A percentile compares a stretch with the other conserved stretches of the same genome.
These are phyloP conservation scores for Phymorhynchus buccinoides DNA, from an alignment of 1,140 invertebrate species.

Conservation along the genomic window DNA sequence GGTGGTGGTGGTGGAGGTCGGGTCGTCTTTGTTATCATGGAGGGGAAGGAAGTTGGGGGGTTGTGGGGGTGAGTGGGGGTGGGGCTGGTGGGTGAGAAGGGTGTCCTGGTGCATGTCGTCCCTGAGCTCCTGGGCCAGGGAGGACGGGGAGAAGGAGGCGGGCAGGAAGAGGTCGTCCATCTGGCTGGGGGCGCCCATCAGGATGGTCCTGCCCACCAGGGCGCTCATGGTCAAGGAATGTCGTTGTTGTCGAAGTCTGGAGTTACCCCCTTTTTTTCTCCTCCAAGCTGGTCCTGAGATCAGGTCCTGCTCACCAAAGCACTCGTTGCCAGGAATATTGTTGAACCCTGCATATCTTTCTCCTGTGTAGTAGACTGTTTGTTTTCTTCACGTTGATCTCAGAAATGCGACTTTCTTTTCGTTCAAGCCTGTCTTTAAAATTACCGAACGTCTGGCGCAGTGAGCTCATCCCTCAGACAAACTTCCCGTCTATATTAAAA, in stretches of 20 bases:
- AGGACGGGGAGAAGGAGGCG: slow-evolving; percentile 24
- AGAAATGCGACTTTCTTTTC: too few species aligned
- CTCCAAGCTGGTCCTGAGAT: too few species aligned
- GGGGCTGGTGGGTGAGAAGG: background rate
- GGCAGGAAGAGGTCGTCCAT: slow-evolving; percentile 54
- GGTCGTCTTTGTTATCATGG: background rate
- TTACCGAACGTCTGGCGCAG: too few species aligned
- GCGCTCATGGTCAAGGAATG: background rate
- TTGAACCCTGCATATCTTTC: too few species aligned
- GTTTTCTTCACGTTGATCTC: too few species aligned
- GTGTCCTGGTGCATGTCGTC: slow-evolving; percentile 38
- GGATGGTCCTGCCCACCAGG: background rate
- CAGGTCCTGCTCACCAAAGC: background rate
- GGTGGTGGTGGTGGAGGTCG: too few species aligned
- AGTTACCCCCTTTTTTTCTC: too few species aligned
- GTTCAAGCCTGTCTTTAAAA: too few species aligned
- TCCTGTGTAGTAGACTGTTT: too few species aligned
- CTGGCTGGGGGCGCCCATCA: slow-evolving; percentile 51
- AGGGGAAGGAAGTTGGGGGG: background rate
- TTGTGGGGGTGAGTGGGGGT: background rate
- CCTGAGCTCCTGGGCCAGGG: slow-evolving; percentile 26
- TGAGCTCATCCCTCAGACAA: too few species aligned
- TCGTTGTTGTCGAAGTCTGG: too few species aligned
- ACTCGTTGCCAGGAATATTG: background rate
- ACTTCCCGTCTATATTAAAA: too few species aligned